Evolutionary conservation across 1,140 invertebrate species (phyloP).

Genomic region (Coptotermes formosanus): DNA sequence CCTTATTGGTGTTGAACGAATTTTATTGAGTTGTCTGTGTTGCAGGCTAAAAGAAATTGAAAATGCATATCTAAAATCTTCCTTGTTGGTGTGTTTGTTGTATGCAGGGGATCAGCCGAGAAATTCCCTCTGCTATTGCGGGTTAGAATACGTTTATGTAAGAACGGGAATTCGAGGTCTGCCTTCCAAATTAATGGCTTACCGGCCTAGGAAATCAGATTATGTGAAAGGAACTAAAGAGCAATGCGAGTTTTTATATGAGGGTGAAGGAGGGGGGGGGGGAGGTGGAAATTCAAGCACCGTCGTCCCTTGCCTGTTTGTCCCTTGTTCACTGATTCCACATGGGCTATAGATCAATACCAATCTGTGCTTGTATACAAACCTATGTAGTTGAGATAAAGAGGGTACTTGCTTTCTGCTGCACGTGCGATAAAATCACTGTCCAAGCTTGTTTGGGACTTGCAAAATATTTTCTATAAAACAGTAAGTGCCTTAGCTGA

Average conservation of each 20-base stretch:
- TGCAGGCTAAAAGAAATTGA: no score
- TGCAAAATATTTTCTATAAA: no score
- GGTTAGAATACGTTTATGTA: not conserved
- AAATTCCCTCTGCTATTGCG: not conserved
- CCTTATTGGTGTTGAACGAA: no score
- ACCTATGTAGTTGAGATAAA: no score
- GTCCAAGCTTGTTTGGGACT: no score
- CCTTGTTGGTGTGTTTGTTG: not conserved
- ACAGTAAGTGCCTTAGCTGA: no score
- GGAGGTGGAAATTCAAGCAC: not conserved
- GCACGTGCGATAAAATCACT: no score
- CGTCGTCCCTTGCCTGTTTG: not conserved
- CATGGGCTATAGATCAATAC: not conserved
- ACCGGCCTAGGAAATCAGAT: not conserved
- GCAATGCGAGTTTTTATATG: not conserved
- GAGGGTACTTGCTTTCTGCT: no score
- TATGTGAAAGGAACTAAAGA: not conserved
- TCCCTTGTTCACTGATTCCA: not conserved
- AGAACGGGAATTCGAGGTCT: not conserved
- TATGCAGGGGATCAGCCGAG: not conserved
- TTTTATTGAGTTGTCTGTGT: no score
- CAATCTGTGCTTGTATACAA: not conserved
- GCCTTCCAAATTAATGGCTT: conserved; percentile 7
- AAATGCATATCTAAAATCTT: no score
- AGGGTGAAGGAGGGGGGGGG: not conserved